Conservation (phyloP, 2,888 invertebrate species). For the Andrena bicolor region DNA sequence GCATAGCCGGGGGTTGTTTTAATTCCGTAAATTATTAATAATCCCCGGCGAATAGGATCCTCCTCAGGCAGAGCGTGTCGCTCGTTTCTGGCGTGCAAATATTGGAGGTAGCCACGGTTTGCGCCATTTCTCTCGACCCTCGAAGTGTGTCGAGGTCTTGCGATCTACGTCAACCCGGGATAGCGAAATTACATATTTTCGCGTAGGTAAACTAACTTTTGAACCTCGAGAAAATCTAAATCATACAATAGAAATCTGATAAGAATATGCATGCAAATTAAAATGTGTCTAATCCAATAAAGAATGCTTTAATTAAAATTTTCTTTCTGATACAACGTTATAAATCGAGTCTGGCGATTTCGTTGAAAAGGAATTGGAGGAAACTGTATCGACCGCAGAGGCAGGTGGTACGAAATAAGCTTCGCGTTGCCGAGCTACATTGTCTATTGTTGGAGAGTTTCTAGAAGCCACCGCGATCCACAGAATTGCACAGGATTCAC, state of each 20-base stretch:
- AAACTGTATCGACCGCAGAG: slow-evolving; percentile 24
- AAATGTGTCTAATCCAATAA: too few relatives aligned
- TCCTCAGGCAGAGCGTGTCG: slow-evolving; percentile 1
- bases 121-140: neutral
- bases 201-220: too few relatives aligned
- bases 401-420: slow-evolving; percentile 46
- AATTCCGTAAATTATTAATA: slow-evolving; percentile 44
- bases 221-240: too few relatives aligned
- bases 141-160: slow-evolving; percentile 11
- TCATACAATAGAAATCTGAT: too few relatives aligned
- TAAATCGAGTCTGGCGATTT: neutral
- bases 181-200: too few relatives aligned
- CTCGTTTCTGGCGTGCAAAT: slow-evolving; percentile 21
- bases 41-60: slow-evolving; percentile 18
- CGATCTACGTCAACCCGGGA: neutral
- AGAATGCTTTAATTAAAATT: neutral
- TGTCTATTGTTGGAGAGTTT: slow-evolving; percentile 61
- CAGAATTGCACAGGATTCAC: slow-evolving; percentile 55
- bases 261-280: too few relatives aligned
- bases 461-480: slow-evolving; percentile 37
- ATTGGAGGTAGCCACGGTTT: slow-evolving; percentile 5
- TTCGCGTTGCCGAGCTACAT: slow-evolving; percentile 41
- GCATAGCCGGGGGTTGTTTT: slow-evolving; percentile 39
- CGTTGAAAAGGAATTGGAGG: slow-evolving; percentile 3
- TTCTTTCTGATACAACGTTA: neutral